Conservation (phyloP, 2,888 invertebrate genomes). For the Ommatoiulus sabulosus region DNA sequence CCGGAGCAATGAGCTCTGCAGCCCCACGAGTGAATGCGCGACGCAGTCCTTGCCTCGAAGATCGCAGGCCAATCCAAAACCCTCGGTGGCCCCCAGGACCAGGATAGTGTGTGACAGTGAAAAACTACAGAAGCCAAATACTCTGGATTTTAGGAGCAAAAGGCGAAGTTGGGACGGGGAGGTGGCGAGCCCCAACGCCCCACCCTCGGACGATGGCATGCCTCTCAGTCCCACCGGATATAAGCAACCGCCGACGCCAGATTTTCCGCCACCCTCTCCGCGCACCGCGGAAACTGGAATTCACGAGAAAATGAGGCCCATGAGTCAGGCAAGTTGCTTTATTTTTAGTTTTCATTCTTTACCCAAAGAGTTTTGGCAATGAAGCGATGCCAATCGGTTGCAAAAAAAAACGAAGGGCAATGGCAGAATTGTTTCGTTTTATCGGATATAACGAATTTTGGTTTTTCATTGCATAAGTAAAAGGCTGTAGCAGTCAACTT, state of each 20-base stretch:
- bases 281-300: slow-evolving; percentile 89
- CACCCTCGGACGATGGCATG: slow-evolving; percentile 60
- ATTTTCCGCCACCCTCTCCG: slow-evolving; percentile 93
- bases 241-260: slow-evolving; percentile 91
- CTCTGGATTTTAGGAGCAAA: slow-evolving; percentile 69
- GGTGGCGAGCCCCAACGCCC: slow-evolving; percentile 65
- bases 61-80: neutral
- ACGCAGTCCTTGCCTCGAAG: neutral
- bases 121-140: slow-evolving; percentile 56
- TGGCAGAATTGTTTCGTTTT: too few species aligned
- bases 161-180: slow-evolving; percentile 69
- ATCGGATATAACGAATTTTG: too few species aligned
- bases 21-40: neutral
- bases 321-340: slow-evolving; percentile 75
- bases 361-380: too few species aligned
- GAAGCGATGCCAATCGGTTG: too few species aligned
- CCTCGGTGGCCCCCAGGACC: neutral
- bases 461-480: too few species aligned
- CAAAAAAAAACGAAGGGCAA: too few species aligned
- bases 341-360: too few species aligned
- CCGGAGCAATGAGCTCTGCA: neutral
- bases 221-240: slow-evolving; percentile 92
- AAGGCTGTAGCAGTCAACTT: too few species aligned
- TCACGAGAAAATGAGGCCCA: slow-evolving; percentile 87
- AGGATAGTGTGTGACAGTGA: neutral